Evolutionary conservation across 2,888 invertebrate species (phyloP), one percentile per base, ranked within the genome.

Genomic region (Alviniconcha strummeri): DNA sequence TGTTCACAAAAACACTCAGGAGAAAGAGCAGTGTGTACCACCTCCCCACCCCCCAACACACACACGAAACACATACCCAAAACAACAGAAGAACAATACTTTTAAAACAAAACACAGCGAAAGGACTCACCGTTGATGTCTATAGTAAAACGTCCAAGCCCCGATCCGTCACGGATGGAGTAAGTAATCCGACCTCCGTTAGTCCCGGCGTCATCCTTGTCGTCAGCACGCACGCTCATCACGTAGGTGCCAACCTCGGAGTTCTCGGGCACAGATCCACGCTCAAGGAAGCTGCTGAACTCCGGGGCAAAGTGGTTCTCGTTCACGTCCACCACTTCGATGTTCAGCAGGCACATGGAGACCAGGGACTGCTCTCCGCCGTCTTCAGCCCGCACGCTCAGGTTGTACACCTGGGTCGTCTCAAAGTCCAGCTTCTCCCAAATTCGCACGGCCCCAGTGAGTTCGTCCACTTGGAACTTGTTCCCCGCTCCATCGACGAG

Each of bases 271-370:
- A 98, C 96, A 88, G 95, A 95, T 81, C 96, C 97, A 86, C 95
- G 94, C 87, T 96, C 89, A 88, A 97, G 97, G 91, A 96, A 96
- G 93, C 97, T 97, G 82, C 95, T 95, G 94, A 98, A 98, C 88
- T 95, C 95, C 1, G 98, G 98, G 82, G 97, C 95, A 94, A 96
- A 96, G 83, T 96, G 95, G 94, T 98, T 98, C 94, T 98, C 98
- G 94, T 99, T 98, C 36, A 98, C 98, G 94, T 99, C 98, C 88
- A 97, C 96, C 86, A 94, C 93, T 94, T 98, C 97, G 82, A 99
- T 96, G 81, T 94, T 91, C 67, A 99, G 95, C 85, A 96, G 95
- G 84, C 97, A 96, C 91, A 97, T 96, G 1, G 97, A 96, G 85
- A 96, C 96, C 87, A 98, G 94, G 6, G 97, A 95, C 83, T 96